Base-by-base conservation (phyloP, 2,888 invertebrate species). In the Geotrupes spiniger region DNA sequence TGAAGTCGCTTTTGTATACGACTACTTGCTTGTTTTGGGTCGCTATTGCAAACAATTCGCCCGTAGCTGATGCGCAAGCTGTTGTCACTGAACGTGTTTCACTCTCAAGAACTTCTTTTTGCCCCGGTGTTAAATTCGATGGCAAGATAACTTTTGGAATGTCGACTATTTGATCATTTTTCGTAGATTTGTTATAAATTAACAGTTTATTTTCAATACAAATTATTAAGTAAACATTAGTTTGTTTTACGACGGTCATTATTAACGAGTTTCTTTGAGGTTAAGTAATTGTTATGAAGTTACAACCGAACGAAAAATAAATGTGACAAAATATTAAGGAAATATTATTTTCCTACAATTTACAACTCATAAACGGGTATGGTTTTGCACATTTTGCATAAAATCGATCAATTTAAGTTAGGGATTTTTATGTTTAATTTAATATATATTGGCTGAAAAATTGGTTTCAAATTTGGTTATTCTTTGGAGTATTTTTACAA, bases 21-120 rank as follows among this genome's bases (percentile, higher is more conserved):
- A 81, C 59, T 0, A 86, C 70, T 59, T 81, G 80, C 63, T 85
- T 85, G 1, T 81, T 78, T 15, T 74, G 73, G 10, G 84, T 83
- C 47, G 84, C 78, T 4, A 83, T 64, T 2, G 82, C 83, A 47
- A 87, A 70, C 56, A 79, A 75, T 56, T 77, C 71, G 11, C 76
- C 76, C 63, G 82, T 75, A 0, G 52, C 55, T 1, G 71, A 71
- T 21, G 50, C 46, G 41, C 40, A 47, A n/a, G 43, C 48, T n/a
- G 52, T 45, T 31, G 51, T 37, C 5, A 54, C 49, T 25, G 11
- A 36, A 33, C 43, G 11, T 28, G 53, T 50, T 38, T 56, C 53
- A 9, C 46, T 49, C 25, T 46, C 37, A 9, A 51, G 45, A 8
- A 49, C 45, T 37, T 52, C 46, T 44, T 53, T 43, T 25, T 54